Evolutionary conservation across 2,797 vertebrate genomes (phyloP).

Genomic region (Carcharodon carcharias): DNA sequence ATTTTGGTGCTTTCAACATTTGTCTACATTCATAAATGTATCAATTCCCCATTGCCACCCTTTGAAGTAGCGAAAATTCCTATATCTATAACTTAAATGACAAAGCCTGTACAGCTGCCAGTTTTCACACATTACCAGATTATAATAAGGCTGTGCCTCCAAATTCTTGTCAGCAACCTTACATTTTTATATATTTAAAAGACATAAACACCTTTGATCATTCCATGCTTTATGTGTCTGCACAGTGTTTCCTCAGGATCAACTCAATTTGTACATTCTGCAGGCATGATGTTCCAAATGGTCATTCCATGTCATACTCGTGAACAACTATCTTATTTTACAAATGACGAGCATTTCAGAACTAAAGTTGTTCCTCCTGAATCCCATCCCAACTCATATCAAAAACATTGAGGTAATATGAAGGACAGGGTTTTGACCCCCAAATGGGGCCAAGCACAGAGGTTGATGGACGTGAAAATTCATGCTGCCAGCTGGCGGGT

Average conservation of each 20-base stretch:
- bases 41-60: not conserved
- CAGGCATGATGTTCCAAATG: not conserved
- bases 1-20: not conserved
- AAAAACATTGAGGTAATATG: not conserved
- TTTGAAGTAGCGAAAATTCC: too few species aligned
- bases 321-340: not conserved
- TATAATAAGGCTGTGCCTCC: not conserved
- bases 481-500: not conserved
- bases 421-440: not conserved
- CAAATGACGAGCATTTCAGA: not conserved
- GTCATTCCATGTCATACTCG: not conserved
- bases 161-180: not conserved
- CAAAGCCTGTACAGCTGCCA: not conserved
- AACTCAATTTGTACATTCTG: not conserved
- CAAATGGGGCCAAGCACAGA: not conserved
- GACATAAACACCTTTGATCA: not conserved
- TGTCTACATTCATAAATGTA: not conserved
- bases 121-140: not conserved
- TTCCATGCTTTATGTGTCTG: not conserved
- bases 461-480: not conserved
- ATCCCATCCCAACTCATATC: not conserved
- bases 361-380: not conserved
- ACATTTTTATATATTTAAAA: not conserved
- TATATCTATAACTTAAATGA: not conserved
- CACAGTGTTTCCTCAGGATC: not conserved